These are phyloP conservation scores for Parthenolecanium corni DNA, from an alignment of 2,888 invertebrate genomes.

Conservation along the genomic window DNA sequence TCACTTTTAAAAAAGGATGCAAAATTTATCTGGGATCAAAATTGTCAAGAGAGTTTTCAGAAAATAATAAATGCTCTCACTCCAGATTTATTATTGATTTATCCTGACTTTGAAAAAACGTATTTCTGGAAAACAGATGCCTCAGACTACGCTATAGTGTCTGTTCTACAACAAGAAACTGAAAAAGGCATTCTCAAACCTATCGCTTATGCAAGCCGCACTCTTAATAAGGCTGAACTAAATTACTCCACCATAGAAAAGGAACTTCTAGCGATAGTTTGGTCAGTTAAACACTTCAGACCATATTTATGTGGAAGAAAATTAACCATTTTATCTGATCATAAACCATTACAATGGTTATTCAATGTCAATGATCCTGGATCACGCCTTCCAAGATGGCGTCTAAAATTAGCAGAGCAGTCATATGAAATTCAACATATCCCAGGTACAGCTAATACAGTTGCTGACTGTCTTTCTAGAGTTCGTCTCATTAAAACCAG, in stretches of 20 bases:
- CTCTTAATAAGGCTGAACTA: slow-evolving; percentile 35
- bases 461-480: background rate
- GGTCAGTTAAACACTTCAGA: slow-evolving; percentile 35
- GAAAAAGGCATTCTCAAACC: no score
- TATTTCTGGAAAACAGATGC: slow-evolving; percentile 34
- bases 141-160: slow-evolving; percentile 34
- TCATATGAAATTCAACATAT: slow-evolving; percentile 17
- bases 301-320: slow-evolving; percentile 33
- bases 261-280: slow-evolving; percentile 36
- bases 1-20: background rate
- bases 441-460: slow-evolving; percentile 2
- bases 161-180: slow-evolving; percentile 35
- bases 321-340: slow-evolving; percentile 33
- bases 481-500: background rate
- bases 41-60: background rate
- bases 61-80: slow-evolving; percentile 2
- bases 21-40: background rate
- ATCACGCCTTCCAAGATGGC: background rate
- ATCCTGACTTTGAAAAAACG: slow-evolving; percentile 26
- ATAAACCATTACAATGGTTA: slow-evolving; percentile 20
- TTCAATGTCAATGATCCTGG: slow-evolving; percentile 9
- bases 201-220: slow-evolving; percentile 36
- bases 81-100: slow-evolving; percentile 9
- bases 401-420: slow-evolving; percentile 24
- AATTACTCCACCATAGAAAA: slow-evolving; percentile 35